phyloP scores from a whole-genome alignment of 2,888 invertebrate genomes.

The Scrobipalpa atriplicella region DNA sequence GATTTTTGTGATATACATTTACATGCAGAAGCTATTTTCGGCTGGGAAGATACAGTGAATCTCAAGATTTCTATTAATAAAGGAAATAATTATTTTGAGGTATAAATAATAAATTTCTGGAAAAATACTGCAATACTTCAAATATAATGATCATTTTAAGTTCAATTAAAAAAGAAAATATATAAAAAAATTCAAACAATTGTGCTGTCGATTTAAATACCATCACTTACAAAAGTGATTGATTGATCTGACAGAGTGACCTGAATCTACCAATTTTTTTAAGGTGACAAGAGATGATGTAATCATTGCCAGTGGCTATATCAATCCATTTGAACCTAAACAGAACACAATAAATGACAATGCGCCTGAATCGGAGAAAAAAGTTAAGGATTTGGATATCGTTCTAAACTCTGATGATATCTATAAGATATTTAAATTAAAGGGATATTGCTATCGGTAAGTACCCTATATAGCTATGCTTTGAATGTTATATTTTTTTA shows the following conservation, averaged over 20 bases:
- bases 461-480: no score
- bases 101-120: no score
- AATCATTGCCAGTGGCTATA: neutral
- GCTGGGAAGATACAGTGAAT: neutral
- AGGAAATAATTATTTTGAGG: slow-evolving; percentile 21
- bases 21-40: neutral
- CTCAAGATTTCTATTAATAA: slow-evolving; percentile 8
- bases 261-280: neutral
- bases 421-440: slow-evolving; percentile 15
- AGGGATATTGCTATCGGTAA: slow-evolving; percentile 17
- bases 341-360: neutral
- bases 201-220: no score
- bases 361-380: neutral
- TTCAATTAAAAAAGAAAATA: no score
- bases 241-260: no score
- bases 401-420: neutral
- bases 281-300: neutral
- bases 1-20: neutral
- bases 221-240: no score
- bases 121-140: no score
- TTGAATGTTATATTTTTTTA: no score
- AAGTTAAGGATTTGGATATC: neutral
- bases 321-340: neutral
- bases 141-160: no score
- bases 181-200: no score